A percentile compares a stretch with the other conserved stretches of the same genome.
phyloP scores from a whole-genome alignment of 1,140 invertebrate species.

The Diachasmimorpha longicaudata region DNA sequence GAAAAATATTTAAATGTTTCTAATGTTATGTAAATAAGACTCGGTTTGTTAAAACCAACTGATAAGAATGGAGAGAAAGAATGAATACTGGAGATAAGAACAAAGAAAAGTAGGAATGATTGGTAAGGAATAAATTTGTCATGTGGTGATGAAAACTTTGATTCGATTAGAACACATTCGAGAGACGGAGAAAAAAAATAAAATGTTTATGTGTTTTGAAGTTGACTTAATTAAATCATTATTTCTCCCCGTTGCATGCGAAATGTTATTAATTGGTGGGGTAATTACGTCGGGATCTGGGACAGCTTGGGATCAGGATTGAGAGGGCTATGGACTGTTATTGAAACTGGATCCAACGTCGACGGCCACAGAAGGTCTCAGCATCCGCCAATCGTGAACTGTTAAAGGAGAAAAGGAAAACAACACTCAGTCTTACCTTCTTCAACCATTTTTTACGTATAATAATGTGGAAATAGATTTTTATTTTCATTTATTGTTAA shows the following conservation, averaged over 20 bases:
- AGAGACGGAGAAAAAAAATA: conserved; percentile 30
- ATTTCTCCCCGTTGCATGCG: conserved; percentile 9
- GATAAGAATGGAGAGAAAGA: conserved; percentile 6
- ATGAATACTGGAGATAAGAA: not conserved
- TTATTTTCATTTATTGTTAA: too few relatives aligned
- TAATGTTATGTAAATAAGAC: conserved; percentile 52
- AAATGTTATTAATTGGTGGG: too few relatives aligned
- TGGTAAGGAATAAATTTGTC: conserved; percentile 31
- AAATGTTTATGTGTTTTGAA: conserved; percentile 40
- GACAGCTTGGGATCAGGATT: too few relatives aligned
- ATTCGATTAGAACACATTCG: not conserved
- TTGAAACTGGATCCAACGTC: too few relatives aligned
- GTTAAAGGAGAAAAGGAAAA: too few relatives aligned
- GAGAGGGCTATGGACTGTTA: too few relatives aligned
- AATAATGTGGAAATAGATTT: too few relatives aligned
- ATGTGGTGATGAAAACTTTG: conserved; percentile 29
- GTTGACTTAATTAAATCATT: conserved; percentile 14
- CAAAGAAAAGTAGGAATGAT: not conserved
- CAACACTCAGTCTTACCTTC: too few relatives aligned
- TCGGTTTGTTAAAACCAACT: conserved; percentile 19
- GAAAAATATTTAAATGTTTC: conserved; percentile 49
- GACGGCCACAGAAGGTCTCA: too few relatives aligned
- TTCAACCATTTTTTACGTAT: too few relatives aligned
- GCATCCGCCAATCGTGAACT: too few relatives aligned
- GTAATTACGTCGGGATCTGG: too few relatives aligned